Evolutionary conservation across 2,113 vertebrate genomes (phyloP).

Genomic region (Neomonachus schauinslandi): DNA sequence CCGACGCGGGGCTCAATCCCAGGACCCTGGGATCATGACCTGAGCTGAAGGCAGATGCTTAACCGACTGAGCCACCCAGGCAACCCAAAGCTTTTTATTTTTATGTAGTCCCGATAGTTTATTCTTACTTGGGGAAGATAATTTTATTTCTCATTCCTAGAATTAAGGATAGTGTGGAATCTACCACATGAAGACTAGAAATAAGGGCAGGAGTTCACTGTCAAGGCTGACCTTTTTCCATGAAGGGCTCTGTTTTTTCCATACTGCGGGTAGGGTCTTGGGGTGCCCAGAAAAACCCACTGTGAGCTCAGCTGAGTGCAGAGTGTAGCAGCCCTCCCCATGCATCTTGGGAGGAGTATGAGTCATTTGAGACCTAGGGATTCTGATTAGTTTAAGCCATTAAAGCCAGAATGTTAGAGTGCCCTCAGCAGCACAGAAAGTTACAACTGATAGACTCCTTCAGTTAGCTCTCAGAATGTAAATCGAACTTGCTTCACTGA

Average conservation of each 20-base stretch:
- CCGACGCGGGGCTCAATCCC: background rate
- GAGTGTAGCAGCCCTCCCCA: background rate
- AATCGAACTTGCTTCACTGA: background rate
- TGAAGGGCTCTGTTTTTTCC: background rate
- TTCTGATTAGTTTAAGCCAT: constrained; percentile 1
- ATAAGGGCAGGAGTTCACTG: background rate
- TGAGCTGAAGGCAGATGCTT: background rate
- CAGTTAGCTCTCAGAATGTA: background rate
- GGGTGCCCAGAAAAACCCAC: background rate
- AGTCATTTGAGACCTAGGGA: constrained; percentile 13
- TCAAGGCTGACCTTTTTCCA: background rate
- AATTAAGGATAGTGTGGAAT: background rate
- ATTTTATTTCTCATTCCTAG: constrained; percentile 46
- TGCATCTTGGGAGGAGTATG: background rate
- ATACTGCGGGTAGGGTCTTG: background rate
- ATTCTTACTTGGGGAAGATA: background rate
- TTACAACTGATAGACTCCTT: background rate
- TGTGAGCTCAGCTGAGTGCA: background rate
- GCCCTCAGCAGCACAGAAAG: background rate
- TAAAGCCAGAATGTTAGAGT: background rate
- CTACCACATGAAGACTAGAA: background rate
- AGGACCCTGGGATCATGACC: background rate
- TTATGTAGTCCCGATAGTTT: background rate
- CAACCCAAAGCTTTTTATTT: background rate
- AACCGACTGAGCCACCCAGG: background rate